Evolutionary conservation across 2,888 invertebrate genomes (phyloP), one percentile per base, ranked within the genome.

Genomic region (Crocallis elinguaria): DNA sequence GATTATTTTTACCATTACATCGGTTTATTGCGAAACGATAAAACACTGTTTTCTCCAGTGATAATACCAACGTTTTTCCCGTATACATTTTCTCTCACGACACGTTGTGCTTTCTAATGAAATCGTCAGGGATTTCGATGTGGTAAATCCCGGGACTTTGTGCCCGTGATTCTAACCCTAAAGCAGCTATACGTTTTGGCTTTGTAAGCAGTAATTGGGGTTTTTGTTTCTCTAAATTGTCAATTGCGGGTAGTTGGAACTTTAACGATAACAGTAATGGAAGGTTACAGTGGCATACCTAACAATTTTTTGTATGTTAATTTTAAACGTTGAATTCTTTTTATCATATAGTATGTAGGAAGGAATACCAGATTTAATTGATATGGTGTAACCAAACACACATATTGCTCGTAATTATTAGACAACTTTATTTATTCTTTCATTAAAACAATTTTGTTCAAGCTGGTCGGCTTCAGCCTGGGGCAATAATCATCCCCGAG

Each of bases 201-300:
- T 48, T 39, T 29, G 53, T 50, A 12, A 42, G 48, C 54, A 42
- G 54, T 58, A 56, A 58, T 58, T 56, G 46, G 42, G 49, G 54
- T 38, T 60, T 52, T 60, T 53, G 52, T 50, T 54, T 53, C 51
- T 49, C 46, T 60, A 54, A 60, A 63, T 58, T 60, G 58, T 30
- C 58, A 57, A 63, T 58, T 51, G 56, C 32, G 58, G 50, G 41
- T 32, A 44, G 49, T 56, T 41, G 36, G 35, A 35, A 38, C 29
- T 25, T 39, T 9, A 13, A 23, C 36, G 36, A 41, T 42, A 29
- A 14, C 16, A 25, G 16, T 4, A 2, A n/a, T 16, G 14, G 13
- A 36, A n/a, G 3, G 33, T 13, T 21, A 12, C 36, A 23, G 1
- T 23, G 6, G 3, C 8, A 8, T 3, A 23, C 23, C 23, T 4